Percentiles rank a stretch among this genome's conserved stretches.
Conservation (phyloP, 2,113 vertebrate genomes). For the Chloebia gouldiae region DNA sequence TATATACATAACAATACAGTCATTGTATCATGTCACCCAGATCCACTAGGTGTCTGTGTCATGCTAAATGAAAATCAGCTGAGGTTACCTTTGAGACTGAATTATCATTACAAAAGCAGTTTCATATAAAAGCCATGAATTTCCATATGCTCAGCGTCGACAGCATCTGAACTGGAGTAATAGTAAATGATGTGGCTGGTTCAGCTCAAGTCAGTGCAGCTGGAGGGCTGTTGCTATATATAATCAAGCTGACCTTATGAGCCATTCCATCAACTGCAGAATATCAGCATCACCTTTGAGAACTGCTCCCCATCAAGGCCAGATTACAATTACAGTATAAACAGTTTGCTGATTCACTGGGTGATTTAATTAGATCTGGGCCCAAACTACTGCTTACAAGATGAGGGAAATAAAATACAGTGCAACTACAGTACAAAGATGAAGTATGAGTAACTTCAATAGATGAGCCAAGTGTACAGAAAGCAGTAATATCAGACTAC, state of each 20-base stretch:
- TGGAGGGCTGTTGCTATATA: not conserved
- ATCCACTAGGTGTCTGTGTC: not conserved
- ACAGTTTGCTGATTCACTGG: not conserved
- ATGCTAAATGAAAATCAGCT: not conserved
- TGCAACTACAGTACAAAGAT: not conserved
- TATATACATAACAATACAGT: not conserved
- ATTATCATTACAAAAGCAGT: conserved; percentile 15
- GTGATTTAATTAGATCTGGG: not conserved
- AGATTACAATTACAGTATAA: not conserved
- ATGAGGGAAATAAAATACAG: not conserved
- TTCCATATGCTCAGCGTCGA: not conserved
- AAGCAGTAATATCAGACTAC: not conserved
- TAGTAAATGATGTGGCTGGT: not conserved
- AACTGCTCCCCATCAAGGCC: not conserved
- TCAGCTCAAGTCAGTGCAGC: not conserved
- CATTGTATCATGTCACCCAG: not conserved
- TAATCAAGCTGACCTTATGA: not conserved
- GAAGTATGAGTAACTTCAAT: not conserved
- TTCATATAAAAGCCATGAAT: not conserved
- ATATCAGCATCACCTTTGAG: not conserved
- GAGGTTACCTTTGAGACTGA: not conserved
- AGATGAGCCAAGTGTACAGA: not conserved
- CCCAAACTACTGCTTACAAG: not conserved
- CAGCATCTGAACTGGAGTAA: not conserved
- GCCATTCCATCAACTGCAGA: not conserved